These are phyloP conservation scores for Zelostemma sp. DNA, from an alignment of 1,140 invertebrate genomes.

Conservation along the genomic window DNA sequence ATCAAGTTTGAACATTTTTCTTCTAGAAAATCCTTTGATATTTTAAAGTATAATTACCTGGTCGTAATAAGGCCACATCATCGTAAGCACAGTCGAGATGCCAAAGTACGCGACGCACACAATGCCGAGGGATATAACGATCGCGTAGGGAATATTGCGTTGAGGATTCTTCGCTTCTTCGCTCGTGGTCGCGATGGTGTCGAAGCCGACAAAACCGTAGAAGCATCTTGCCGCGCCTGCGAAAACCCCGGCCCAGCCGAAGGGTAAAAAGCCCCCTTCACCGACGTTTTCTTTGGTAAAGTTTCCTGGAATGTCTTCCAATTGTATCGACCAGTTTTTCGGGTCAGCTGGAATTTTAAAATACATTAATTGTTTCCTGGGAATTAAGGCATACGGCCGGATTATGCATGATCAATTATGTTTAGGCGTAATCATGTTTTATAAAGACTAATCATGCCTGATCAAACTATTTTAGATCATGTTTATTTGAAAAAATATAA, in stretches of 20 bases:
- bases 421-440: slow-evolving; percentile 12
- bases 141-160: slow-evolving; percentile 91
- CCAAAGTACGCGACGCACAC: slow-evolving; percentile 89
- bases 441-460: too few relatives aligned
- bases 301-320: slow-evolving; percentile 71
- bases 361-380: neutral
- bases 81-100: slow-evolving; percentile 86
- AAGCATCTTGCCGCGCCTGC: slow-evolving; percentile 91
- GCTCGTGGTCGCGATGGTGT: slow-evolving; percentile 88
- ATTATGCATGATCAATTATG: too few relatives aligned
- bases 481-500: too few relatives aligned
- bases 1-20: neutral
- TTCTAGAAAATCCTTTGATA: neutral
- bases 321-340: slow-evolving; percentile 77
- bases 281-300: slow-evolving; percentile 72
- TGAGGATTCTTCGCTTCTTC: slow-evolving; percentile 88
- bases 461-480: too few relatives aligned
- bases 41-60: too few relatives aligned
- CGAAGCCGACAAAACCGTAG: slow-evolving; percentile 92
- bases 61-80: slow-evolving; percentile 92
- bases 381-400: neutral
- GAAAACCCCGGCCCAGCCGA: slow-evolving; percentile 83
- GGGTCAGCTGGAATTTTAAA: slow-evolving; percentile 48
- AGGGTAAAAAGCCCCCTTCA: slow-evolving; percentile 86
- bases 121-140: slow-evolving; percentile 83